These are phyloP conservation scores for Madoqua kirkii DNA, from an alignment of 2,113 vertebrate genomes.

Conservation along the genomic window DNA sequence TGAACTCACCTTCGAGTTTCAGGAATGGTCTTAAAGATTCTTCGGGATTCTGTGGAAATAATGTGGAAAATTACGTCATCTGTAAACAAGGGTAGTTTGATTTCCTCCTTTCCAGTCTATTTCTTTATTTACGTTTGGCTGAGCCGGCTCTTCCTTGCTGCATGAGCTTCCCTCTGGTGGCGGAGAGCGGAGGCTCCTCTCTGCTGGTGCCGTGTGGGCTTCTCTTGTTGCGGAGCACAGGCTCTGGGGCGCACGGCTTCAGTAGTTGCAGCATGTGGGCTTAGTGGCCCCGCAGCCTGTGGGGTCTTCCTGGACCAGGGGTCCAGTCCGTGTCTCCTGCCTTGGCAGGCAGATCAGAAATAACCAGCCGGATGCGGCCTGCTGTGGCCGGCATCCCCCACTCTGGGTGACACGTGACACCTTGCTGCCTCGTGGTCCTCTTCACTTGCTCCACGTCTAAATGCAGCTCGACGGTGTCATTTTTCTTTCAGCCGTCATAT, in stretches of 20 bases:
- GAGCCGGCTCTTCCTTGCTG: not conserved
- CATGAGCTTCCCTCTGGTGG: not conserved
- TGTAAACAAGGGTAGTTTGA: not conserved
- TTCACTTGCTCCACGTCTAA: not conserved
- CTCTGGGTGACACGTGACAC: not conserved
- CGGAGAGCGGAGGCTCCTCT: rapidly evolving
- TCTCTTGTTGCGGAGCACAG: rapidly evolving
- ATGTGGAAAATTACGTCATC: not conserved
- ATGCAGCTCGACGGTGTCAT: not conserved
- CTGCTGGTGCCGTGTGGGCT: not conserved
- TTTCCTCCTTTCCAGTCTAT: not conserved
- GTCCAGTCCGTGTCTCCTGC: not conserved
- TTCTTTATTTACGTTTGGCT: not conserved
- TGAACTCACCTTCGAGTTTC: not conserved
- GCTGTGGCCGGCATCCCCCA: rapidly evolving
- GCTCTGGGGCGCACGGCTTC: not conserved
- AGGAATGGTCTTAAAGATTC: not conserved
- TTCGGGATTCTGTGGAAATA: not conserved
- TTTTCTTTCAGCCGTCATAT: not conserved
- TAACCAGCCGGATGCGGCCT: not conserved
- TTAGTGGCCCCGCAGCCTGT: not conserved
- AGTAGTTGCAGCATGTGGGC: not conserved
- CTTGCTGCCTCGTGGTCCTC: rapidly evolving
- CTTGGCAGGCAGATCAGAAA: not conserved
- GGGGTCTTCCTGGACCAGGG: not conserved